Percentiles rank a stretch among this genome's conserved stretches.
These are phyloP conservation scores for Cherax quadricarinatus DNA, from an alignment of 1,140 invertebrate genomes.

Conservation along the genomic window DNA sequence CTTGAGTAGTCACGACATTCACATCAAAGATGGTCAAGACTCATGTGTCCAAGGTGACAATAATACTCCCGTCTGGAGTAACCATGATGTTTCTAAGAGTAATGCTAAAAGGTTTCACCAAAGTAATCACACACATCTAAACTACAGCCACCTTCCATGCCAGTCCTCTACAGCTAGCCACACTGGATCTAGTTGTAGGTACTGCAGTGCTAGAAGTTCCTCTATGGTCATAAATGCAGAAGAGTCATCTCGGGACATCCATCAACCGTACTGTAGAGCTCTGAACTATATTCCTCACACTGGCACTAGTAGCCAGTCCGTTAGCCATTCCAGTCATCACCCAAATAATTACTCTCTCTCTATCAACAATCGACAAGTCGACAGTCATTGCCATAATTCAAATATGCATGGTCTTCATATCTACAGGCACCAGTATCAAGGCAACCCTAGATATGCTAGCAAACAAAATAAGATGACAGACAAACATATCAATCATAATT, in stretches of 20 bases:
- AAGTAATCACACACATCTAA: neutral
- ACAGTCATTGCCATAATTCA: neutral
- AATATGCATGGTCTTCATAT: neutral
- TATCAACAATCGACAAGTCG: neutral
- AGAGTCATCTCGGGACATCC: neutral
- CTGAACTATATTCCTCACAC: neutral
- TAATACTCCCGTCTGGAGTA: neutral
- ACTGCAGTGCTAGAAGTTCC: neutral
- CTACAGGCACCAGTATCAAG: neutral
- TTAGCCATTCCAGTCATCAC: neutral
- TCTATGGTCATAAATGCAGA: neutral
- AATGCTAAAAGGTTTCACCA: neutral
- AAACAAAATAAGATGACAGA: neutral
- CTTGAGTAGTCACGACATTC: neutral
- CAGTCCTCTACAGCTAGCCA: neutral
- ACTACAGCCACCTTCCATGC: neutral
- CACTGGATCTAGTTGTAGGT: neutral
- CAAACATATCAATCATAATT: neutral
- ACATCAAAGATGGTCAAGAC: neutral
- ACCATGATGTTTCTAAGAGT: neutral
- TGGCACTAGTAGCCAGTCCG: neutral
- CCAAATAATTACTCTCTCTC: neutral
- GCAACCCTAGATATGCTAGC: neutral
- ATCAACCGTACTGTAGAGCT: neutral
- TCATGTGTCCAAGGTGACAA: neutral